Percentiles rank a stretch among this genome's conserved stretches.
phyloP scores from a whole-genome alignment of 35 echinoderm and acorn worm species.

The Eucidaris tribuloides region DNA sequence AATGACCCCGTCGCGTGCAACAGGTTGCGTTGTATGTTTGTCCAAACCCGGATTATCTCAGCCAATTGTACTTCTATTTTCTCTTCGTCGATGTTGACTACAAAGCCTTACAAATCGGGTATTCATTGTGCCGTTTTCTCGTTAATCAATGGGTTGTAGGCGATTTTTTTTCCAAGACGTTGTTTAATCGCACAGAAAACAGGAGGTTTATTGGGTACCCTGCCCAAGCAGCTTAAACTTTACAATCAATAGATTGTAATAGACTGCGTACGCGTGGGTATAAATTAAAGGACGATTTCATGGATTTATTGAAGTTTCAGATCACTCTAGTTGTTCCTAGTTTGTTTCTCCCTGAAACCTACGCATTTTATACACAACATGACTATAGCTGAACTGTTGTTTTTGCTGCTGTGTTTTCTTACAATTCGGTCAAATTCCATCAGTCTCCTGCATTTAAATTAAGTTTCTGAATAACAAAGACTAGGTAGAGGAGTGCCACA shows the following conservation, averaged over 20 bases:
- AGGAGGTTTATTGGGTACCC: neutral
- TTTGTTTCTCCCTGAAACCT: neutral
- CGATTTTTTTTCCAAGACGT: neutral
- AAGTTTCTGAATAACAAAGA: constrained; percentile 12
- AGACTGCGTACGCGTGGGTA: neutral
- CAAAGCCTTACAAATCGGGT: neutral
- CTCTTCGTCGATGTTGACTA: neutral
- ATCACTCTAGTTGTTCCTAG: neutral
- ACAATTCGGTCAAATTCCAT: neutral
- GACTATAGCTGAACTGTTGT: neutral
- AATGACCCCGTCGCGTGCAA: neutral
- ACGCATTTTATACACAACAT: neutral
- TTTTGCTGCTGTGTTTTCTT: neutral
- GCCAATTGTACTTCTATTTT: neutral
- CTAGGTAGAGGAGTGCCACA: neutral
- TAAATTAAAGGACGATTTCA: too few relatives aligned
- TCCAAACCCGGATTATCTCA: neutral
- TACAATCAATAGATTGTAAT: too few relatives aligned
- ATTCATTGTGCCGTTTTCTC: neutral
- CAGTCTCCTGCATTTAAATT: constrained; percentile 16
- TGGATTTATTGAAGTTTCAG: neutral
- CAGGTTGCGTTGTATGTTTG: neutral
- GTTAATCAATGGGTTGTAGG: neutral
- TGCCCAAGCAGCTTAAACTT: neutral
- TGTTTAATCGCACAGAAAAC: neutral